Percentiles rank a stretch among this genome's conserved stretches.
Evolutionary conservation across 2,888 invertebrate genomes (phyloP).

Genomic region (Marronus borbonicus): DNA sequence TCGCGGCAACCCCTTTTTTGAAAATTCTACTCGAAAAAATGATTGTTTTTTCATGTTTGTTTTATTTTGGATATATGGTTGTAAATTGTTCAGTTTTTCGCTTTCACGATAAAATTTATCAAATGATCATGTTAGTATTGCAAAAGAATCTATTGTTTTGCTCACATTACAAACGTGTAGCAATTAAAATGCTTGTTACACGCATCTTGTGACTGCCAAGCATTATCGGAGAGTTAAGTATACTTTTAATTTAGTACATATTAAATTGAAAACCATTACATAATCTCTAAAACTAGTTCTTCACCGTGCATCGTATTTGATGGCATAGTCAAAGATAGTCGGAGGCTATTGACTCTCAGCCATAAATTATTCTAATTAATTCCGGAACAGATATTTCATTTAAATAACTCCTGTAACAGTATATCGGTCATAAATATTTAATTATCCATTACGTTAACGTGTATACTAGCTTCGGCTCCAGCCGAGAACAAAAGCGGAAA

Average conservation of each 20-base stretch:
- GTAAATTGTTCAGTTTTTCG: too few species aligned
- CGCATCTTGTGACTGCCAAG: not conserved
- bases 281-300: not conserved
- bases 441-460: conserved; percentile 45
- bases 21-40: too few species aligned
- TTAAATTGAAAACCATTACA: not conserved
- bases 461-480: not conserved
- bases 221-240: not conserved
- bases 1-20: too few species aligned
- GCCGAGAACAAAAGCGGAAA: conserved; percentile 31
- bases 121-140: too few species aligned
- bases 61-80: too few species aligned
- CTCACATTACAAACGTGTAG: not conserved
- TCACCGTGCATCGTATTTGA: conserved; percentile 3
- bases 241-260: not conserved
- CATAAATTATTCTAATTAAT: conserved; percentile 49
- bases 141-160: too few species aligned
- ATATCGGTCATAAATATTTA: conserved; percentile 49
- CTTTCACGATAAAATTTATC: too few species aligned
- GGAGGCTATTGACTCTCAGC: conserved; percentile 46
- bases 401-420: conserved; percentile 45
- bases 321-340: not conserved
- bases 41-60: too few species aligned
- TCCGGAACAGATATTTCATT: conserved; percentile 46
- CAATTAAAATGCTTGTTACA: not conserved